phyloP scores from a whole-genome alignment of 2,797 vertebrate species.

The Sciurus carolinensis region DNA sequence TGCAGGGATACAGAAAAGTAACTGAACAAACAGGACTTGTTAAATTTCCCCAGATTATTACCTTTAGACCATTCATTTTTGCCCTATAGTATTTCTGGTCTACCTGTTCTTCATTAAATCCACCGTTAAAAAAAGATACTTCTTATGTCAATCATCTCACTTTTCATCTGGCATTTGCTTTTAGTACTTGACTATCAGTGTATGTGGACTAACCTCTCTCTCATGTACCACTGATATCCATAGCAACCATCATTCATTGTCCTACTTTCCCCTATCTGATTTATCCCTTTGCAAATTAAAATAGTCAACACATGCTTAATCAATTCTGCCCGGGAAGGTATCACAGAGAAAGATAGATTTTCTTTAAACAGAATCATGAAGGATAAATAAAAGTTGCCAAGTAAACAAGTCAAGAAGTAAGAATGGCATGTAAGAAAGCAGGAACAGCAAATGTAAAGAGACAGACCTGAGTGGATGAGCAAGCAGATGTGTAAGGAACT shows the following conservation, averaged over 20 bases:
- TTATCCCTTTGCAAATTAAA: conserved; percentile 19
- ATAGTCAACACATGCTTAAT: neutral
- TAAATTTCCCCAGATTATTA: no score
- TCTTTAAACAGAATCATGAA: neutral
- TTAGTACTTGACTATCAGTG: neutral
- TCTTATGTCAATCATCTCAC: neutral
- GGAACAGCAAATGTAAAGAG: neutral
- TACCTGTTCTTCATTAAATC: no score
- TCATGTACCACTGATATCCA: neutral
- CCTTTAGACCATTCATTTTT: no score
- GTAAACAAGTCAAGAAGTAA: neutral
- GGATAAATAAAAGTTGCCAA: neutral
- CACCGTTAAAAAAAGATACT: no score
- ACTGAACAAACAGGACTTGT: no score
- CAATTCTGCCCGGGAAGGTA: neutral
- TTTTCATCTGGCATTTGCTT: neutral
- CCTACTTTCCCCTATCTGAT: neutral
- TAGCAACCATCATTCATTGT: neutral
- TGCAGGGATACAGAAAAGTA: no score
- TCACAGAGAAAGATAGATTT: neutral
- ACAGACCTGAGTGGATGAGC: neutral
- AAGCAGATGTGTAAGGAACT: neutral
- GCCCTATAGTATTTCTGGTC: no score
- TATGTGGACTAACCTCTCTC: neutral
- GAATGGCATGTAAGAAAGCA: neutral